Conservation (phyloP, 2,113 vertebrate species). For the Geococcyx californianus region DNA sequence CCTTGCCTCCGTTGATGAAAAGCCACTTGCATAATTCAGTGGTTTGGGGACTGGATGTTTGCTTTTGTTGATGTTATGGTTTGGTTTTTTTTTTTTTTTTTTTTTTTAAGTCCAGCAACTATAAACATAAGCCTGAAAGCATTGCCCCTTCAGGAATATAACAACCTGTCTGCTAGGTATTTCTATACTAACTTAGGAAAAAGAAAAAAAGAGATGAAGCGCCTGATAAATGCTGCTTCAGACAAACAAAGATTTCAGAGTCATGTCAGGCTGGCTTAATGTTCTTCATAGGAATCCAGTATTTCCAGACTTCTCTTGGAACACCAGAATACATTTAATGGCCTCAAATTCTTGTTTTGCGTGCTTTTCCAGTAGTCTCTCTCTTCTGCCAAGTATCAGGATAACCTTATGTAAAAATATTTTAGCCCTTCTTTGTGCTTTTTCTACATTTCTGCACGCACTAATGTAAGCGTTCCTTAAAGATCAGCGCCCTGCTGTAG, state of each 20-base stretch:
- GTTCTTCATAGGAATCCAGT: background rate
- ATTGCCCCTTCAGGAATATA: background rate
- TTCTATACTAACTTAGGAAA: background rate
- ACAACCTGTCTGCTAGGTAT: background rate
- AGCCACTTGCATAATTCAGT: background rate
- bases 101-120: background rate
- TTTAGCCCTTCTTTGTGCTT: background rate
- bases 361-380: background rate
- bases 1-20: background rate
- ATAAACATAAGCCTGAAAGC: background rate
- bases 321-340: background rate
- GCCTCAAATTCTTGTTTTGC: background rate
- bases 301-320: background rate
- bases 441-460: background rate
- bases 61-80: background rate
- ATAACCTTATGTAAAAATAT: background rate
- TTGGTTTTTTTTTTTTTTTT: too few relatives aligned
- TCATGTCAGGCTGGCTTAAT: background rate
- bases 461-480: background rate
- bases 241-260: background rate
- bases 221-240: background rate
- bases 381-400: background rate
- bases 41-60: background rate
- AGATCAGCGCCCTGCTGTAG: background rate
- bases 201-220: background rate